Conservation (phyloP, 2,888 invertebrate genomes). For the Clanis bilineata region DNA sequence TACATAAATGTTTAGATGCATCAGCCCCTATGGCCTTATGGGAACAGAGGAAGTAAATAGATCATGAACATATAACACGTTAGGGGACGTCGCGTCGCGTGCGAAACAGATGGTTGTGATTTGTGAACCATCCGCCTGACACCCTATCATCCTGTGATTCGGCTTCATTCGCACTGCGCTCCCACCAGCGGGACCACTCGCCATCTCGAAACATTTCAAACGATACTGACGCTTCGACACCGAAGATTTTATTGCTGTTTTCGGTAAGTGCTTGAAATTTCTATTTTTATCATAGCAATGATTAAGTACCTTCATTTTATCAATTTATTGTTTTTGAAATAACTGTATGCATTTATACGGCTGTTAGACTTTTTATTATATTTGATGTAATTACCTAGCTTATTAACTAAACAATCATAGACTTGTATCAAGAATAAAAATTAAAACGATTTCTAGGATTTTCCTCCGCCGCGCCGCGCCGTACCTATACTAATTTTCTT, state of each 20-base stretch:
- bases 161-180: not conserved
- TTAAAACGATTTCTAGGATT: too few species aligned
- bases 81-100: not conserved
- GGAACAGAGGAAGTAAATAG: not conserved
- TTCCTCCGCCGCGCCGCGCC: too few species aligned
- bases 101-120: conserved; percentile 11
- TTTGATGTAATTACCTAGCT: too few species aligned
- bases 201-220: not conserved
- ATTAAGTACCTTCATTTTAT: not conserved
- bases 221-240: not conserved
- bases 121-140: not conserved
- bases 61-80: not conserved
- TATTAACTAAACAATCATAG: too few species aligned
- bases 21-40: not conserved
- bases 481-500: too few species aligned
- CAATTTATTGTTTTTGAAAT: not conserved
- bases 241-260: not conserved
- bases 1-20: too few species aligned
- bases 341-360: too few species aligned
- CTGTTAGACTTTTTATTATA: too few species aligned
- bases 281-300: not conserved
- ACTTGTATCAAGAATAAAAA: too few species aligned
- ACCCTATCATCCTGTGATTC: not conserved
- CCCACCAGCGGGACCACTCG: not conserved
- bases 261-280: not conserved